phyloP scores from a whole-genome alignment of 2,888 invertebrate species.

The Sinhomidia bicolor region DNA sequence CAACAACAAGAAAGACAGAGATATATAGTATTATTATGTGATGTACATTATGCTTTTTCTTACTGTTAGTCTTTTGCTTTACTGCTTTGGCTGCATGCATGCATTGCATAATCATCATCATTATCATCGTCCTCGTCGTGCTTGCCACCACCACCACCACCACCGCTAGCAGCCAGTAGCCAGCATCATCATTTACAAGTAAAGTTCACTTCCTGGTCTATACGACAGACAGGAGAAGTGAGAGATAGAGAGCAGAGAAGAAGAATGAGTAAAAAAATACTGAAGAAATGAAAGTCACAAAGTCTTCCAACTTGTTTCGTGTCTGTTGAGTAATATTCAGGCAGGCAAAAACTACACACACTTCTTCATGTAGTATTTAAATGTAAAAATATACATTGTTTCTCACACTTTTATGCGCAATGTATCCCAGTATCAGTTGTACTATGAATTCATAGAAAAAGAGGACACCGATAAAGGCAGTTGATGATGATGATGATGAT shows the following conservation, averaged over 20 bases:
- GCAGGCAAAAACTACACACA: neutral
- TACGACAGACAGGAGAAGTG: neutral
- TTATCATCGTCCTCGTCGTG: neutral
- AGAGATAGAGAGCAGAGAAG: too few relatives aligned
- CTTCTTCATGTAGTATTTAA: neutral
- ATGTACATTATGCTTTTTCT: too few relatives aligned
- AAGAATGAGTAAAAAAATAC: neutral
- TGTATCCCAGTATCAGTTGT: neutral
- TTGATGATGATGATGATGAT: too few relatives aligned
- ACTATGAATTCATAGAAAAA: neutral
- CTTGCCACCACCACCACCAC: neutral
- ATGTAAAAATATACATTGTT: conserved; percentile 4
- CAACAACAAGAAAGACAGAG: too few relatives aligned
- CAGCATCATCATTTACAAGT: neutral
- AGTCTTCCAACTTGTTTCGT: neutral
- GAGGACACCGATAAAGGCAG: conserved; percentile 34
- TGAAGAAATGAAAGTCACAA: neutral
- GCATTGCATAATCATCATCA: conserved; percentile 40
- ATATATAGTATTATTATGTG: too few relatives aligned
- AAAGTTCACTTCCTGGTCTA: conserved; percentile 64
- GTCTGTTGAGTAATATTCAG: neutral
- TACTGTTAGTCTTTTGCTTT: neutral
- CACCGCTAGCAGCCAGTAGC: too few relatives aligned
- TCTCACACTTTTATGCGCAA: neutral
- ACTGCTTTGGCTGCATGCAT: conserved; percentile 3